Base-by-base conservation (phyloP, 2,888 invertebrate species). In the Clusia tigrina region DNA sequence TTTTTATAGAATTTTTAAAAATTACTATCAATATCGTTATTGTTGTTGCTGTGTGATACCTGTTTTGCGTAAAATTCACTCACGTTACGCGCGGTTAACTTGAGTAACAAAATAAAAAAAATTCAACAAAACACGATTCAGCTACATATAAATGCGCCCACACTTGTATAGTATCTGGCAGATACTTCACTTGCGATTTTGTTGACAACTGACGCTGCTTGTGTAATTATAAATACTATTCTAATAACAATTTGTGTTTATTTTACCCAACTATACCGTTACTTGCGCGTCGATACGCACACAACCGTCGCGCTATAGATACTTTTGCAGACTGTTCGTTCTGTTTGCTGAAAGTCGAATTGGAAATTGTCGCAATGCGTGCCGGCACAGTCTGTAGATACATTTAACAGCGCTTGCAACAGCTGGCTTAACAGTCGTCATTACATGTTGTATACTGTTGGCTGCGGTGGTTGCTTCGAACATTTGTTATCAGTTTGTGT, bases 321-420 rank as follows among this genome's bases (percentile, higher is more conserved):
- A 67, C 73, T 71, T 62, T 72, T 74, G 71, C 77, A 71, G 71
- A 79, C 79, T 80, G 71, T 62, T 37, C 63, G 58, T 42, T 6
- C 32, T 32, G 32, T 12, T 32, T 32, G 32, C 6, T 12, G 6
- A 32, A 32, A 6, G n/a, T 6, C 32, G 32, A 32, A 12, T 12
- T 12, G 32, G 32, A 6, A 32, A 32, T 9, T 9, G 32, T 32
- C 32, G 32, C 12, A 9, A 32, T 12, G 12, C 32, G 12, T 12
- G 32, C 32, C 6, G 32, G 12, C 12, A 32, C 32, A 32, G 6
- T 6, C 32, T 32, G 32, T 12, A 32, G 32, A 32, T 32, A 32
- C 32, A 32, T 32, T 32, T 32, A 32, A 32, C 32, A 32, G 32
- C 9, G 42, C 42, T 42, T n/a, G 42, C 42, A n/a, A 3, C 42